phyloP scores from a whole-genome alignment of 1,140 invertebrate species.

The Scaptomyza pallida region DNA sequence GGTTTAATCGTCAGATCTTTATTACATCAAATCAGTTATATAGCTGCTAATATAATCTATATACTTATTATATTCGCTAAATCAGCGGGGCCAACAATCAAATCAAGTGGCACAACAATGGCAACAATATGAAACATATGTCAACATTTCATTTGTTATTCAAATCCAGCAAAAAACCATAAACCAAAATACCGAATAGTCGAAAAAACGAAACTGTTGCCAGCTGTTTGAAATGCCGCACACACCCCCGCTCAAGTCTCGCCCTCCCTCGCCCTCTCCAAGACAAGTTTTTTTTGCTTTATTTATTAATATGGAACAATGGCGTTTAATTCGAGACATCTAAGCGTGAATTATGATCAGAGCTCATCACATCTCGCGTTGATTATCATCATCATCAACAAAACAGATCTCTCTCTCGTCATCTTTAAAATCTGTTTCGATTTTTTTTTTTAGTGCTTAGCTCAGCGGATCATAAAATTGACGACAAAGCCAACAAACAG shows the following conservation, averaged over 20 bases:
- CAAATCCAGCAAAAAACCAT: constrained; percentile 61
- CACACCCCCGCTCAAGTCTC: background rate
- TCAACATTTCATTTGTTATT: constrained; percentile 80
- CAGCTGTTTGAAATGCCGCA: constrained; percentile 45
- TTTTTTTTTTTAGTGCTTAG: background rate
- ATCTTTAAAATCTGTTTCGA: constrained; percentile 6
- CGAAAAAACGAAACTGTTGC: constrained; percentile 40
- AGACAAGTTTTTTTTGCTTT: constrained; percentile 42
- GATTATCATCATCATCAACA: constrained; percentile 45
- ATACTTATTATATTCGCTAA: background rate
- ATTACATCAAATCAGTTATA: constrained; percentile 1
- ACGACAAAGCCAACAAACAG: constrained; percentile 23
- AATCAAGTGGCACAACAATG: constrained; percentile 52
- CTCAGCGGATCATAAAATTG: constrained; percentile 32
- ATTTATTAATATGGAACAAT: constrained; percentile 60
- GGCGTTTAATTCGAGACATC: constrained; percentile 67
- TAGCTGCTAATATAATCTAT: background rate
- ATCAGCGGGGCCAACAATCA: constrained; percentile 4
- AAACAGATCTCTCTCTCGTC: constrained; percentile 33
- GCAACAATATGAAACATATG: constrained; percentile 72
- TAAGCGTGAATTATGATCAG: constrained; percentile 66
- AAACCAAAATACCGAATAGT: constrained; percentile 52
- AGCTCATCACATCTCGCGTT: constrained; percentile 43
- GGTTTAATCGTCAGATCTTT: constrained; percentile 24
- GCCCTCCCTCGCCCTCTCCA: background rate